Evolutionary conservation across 2,797 vertebrate genomes (phyloP).

Genomic region (Chloroceryle amazona): DNA sequence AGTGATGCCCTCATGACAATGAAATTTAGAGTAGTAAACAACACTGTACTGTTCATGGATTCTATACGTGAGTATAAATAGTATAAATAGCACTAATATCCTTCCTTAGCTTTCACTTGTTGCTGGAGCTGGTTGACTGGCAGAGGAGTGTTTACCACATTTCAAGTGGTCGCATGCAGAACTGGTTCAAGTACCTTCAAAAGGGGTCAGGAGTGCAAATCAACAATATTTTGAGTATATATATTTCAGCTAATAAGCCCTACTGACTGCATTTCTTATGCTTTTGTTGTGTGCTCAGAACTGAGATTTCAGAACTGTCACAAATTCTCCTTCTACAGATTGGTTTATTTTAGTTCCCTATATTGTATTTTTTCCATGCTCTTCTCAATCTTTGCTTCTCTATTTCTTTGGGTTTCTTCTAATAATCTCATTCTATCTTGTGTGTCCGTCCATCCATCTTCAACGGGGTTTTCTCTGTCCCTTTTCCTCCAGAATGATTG

Average conservation of each 20-base stretch:
- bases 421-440: neutral
- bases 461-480: neutral
- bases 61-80: neutral
- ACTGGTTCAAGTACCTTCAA: neutral
- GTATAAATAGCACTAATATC: neutral
- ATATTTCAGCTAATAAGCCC: neutral
- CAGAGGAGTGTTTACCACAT: neutral
- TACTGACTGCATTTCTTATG: neutral
- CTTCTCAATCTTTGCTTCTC: neutral
- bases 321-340: neutral
- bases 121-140: neutral
- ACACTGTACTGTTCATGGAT: neutral
- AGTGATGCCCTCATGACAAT: rapidly evolving
- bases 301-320: neutral
- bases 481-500: neutral
- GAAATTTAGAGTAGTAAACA: neutral
- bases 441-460: neutral
- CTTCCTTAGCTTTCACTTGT: neutral
- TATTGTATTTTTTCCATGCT: neutral
- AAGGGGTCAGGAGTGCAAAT: neutral
- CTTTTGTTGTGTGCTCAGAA: neutral
- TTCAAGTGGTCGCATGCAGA: neutral
- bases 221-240: neutral
- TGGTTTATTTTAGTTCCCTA: neutral
- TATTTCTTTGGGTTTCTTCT: neutral